Conservation (phyloP, 1,140 invertebrate genomes). For the Medauroidea extradentata region DNA sequence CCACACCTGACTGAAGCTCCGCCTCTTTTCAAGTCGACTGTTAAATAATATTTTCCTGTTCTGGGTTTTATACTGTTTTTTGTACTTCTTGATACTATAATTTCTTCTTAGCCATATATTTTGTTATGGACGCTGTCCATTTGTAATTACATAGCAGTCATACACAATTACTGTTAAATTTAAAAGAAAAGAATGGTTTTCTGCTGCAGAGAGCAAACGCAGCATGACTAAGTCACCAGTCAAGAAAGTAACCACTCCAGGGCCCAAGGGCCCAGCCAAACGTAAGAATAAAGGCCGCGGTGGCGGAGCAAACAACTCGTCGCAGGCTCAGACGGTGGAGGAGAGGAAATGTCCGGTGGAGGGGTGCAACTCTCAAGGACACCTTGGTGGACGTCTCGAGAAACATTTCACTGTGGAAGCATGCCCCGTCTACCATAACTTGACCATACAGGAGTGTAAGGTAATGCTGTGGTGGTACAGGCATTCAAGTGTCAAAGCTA, state of each 20-base stretch:
- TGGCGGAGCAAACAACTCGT: constrained; percentile 27
- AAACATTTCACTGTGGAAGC: constrained; percentile 83
- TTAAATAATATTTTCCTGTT: not conserved
- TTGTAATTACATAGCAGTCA: not conserved
- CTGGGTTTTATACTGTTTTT: not conserved
- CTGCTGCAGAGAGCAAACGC: constrained; percentile 24
- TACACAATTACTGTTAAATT: not conserved
- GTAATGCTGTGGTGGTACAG: no score
- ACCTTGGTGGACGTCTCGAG: constrained; percentile 78
- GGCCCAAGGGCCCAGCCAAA: constrained; percentile 32
- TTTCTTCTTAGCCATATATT: not conserved
- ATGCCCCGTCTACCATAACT: constrained; percentile 88
- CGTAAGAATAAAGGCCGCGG: constrained; percentile 25
- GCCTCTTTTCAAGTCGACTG: no score
- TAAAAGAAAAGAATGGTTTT: not conserved
- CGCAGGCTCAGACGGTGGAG: constrained; percentile 33
- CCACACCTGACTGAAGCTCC: no score
- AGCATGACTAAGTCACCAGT: constrained; percentile 53
- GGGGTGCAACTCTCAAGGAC: constrained; percentile 84
- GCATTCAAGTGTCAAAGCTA: no score
- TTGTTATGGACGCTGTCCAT: not conserved
- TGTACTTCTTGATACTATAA: not conserved
- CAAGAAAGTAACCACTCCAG: constrained; percentile 50
- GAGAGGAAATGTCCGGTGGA: constrained; percentile 80
- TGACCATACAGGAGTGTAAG: constrained; percentile 75